Percentiles rank a stretch among this genome's conserved stretches.
Evolutionary conservation across 1,140 invertebrate genomes (phyloP).

Genomic region (Cydia splendana): DNA sequence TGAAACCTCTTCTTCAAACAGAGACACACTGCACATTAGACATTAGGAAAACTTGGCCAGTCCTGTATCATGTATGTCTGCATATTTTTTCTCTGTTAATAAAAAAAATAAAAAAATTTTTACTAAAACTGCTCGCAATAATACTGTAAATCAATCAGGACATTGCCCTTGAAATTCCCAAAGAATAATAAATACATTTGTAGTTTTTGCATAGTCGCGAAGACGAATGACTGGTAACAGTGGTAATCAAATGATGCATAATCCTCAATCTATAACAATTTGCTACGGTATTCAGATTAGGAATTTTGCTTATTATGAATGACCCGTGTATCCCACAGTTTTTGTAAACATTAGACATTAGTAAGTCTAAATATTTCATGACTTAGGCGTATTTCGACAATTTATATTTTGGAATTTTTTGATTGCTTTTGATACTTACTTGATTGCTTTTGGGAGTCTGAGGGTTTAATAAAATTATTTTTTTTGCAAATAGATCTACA

Average conservation of each 20-base stretch:
- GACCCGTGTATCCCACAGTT: neutral
- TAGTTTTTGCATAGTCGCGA: constrained; percentile 8
- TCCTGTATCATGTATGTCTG: too few relatives aligned
- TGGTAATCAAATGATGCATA: neutral
- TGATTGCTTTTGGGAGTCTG: too few relatives aligned
- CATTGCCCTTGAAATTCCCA: neutral
- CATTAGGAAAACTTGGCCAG: too few relatives aligned
- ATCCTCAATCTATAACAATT: neutral
- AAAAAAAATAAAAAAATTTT: neutral
- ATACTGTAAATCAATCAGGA: neutral
- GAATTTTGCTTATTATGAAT: neutral
- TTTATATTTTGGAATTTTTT: too few relatives aligned
- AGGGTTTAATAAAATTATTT: too few relatives aligned
- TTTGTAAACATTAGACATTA: too few relatives aligned
- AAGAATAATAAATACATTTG: neutral
- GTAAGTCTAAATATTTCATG: too few relatives aligned
- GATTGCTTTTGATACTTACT: too few relatives aligned
- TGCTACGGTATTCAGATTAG: neutral
- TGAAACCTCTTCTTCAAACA: neutral
- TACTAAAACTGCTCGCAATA: neutral
- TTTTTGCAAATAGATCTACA: too few relatives aligned
- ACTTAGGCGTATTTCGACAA: too few relatives aligned
- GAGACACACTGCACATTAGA: too few relatives aligned
- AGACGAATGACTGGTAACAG: neutral
- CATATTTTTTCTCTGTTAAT: too few relatives aligned